These are phyloP conservation scores for Smittia aterrima DNA, from an alignment of 2,888 invertebrate genomes.

Conservation along the genomic window DNA sequence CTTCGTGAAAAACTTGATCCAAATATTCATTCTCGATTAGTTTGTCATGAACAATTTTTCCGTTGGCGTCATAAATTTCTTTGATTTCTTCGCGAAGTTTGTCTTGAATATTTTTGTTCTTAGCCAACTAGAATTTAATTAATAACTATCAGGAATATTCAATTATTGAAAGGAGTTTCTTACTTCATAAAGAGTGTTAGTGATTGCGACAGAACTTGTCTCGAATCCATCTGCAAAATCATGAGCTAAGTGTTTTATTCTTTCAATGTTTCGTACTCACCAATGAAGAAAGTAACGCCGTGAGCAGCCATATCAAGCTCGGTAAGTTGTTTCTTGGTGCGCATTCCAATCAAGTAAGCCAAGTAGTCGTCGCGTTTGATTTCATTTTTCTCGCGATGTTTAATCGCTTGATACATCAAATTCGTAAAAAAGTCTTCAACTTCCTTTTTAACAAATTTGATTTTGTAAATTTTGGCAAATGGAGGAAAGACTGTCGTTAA, in stretches of 20 bases:
- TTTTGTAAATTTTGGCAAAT: conserved; percentile 42
- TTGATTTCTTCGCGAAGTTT: conserved; percentile 47
- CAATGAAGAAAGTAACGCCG: conserved; percentile 46
- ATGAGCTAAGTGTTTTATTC: neutral
- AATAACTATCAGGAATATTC: neutral
- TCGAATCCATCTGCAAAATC: conserved; percentile 46
- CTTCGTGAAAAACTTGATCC: too few species aligned
- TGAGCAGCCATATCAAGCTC: conserved; percentile 47
- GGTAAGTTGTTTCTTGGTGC: conserved; percentile 45
- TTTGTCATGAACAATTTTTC: conserved; percentile 45
- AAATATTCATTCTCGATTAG: conserved; percentile 47
- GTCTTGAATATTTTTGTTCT: conserved; percentile 46
- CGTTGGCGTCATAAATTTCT: conserved; percentile 43
- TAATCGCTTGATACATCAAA: conserved; percentile 44
- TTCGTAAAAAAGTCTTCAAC: conserved; percentile 44
- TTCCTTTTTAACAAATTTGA: conserved; percentile 42
- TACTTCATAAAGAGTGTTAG: conserved; percentile 45
- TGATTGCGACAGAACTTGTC: conserved; percentile 46
- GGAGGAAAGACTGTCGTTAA: conserved; percentile 43
- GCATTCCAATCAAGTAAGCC: conserved; percentile 44
- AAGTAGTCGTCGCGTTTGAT: too few species aligned
- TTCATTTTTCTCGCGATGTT: conserved; percentile 41
- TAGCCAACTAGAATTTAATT: conserved; percentile 44
- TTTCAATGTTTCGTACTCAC: too few species aligned
- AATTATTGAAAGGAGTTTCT: neutral